Evolutionary conservation across 2,888 invertebrate genomes (phyloP).

Genomic region (Callimorpha dominula): DNA sequence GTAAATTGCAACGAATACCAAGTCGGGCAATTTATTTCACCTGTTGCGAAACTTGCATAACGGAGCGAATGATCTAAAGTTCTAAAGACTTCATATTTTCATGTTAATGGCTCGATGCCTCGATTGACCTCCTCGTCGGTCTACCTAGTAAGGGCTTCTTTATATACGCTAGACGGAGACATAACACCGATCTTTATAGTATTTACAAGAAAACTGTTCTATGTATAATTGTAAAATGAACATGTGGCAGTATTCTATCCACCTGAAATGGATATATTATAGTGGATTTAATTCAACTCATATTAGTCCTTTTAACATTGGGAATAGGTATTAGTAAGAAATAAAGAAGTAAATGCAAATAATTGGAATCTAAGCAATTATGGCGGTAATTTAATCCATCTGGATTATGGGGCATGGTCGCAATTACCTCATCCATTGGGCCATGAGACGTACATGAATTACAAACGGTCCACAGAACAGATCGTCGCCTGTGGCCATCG

Average conservation of each 20-base stretch:
- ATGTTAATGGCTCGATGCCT: constrained; percentile 7
- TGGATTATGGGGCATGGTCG: constrained; percentile 53
- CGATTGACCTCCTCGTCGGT: background rate
- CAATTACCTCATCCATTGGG: constrained; percentile 66
- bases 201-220: background rate
- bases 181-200: background rate
- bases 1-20: constrained; percentile 55
- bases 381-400: constrained; percentile 29
- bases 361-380: constrained; percentile 32
- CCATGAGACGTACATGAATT: constrained; percentile 65
- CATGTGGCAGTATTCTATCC: background rate
- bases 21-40: constrained; percentile 55
- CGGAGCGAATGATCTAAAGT: constrained; percentile 39
- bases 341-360: background rate
- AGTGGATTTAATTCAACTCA: too few species aligned
- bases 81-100: constrained; percentile 50
- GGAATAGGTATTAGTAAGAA: background rate
- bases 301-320: background rate
- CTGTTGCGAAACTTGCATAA: constrained; percentile 53
- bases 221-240: background rate
- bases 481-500: constrained; percentile 43
- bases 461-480: constrained; percentile 51
- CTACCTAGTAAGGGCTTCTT: background rate
- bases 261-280: background rate
- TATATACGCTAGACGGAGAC: background rate